These are phyloP conservation scores for Plectrocnemia conspersa DNA, from an alignment of 1,140 invertebrate genomes.

Conservation along the genomic window DNA sequence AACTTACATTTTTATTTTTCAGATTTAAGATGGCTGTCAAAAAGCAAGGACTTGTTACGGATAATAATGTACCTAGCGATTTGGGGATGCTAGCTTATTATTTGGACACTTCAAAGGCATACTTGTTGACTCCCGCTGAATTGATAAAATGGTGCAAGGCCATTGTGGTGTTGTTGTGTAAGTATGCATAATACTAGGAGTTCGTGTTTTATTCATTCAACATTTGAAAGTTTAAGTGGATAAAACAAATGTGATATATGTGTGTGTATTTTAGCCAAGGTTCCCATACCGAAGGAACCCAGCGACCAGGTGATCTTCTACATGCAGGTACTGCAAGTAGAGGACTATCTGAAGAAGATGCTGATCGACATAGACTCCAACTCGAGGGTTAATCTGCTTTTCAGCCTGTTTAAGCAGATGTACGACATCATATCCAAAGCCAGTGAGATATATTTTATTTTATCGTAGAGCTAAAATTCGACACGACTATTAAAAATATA, in stretches of 20 bases:
- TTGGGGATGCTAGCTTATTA: not conserved
- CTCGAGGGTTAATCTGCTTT: constrained; percentile 8
- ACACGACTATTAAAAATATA: not conserved
- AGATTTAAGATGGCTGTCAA: constrained; percentile 19
- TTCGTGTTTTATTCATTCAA: too few relatives aligned
- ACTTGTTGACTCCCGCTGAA: constrained; percentile 3
- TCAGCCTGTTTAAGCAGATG: constrained; percentile 16
- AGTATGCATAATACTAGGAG: not conserved
- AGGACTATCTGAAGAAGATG: constrained; percentile 20
- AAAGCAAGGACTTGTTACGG: constrained; percentile 12
- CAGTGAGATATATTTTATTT: constrained; percentile 6
- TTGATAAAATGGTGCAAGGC: constrained; percentile 6
- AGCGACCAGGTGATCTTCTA: constrained; percentile 3
- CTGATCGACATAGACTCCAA: constrained; percentile 9
- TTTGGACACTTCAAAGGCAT: constrained; percentile 7
- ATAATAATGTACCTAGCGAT: constrained; percentile 9
- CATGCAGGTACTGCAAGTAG: constrained; percentile 16
- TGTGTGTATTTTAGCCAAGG: constrained; percentile 20
- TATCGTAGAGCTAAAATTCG: not conserved
- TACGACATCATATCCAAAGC: constrained; percentile 23
- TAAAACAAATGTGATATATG: too few relatives aligned
- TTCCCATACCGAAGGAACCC: constrained; percentile 15
- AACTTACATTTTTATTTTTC: too few relatives aligned
- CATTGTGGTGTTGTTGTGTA: constrained; percentile 3
- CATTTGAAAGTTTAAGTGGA: too few relatives aligned